Evolutionary conservation across 92 coral and sea anemone species (phyloP), one percentile per base, ranked within the genome.

Genomic region (Siderastrea siderea): DNA sequence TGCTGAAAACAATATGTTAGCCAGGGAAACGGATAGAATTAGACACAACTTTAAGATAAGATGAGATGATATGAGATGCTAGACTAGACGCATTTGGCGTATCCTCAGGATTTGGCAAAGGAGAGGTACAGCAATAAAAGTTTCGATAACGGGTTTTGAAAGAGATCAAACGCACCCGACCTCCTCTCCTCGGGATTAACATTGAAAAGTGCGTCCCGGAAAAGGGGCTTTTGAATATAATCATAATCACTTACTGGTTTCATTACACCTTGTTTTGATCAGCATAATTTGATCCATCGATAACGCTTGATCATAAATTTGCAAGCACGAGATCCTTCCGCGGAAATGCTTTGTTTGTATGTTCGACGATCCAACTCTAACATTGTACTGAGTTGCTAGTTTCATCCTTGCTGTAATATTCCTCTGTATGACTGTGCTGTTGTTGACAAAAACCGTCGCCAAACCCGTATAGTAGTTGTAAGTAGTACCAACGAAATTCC

Each of bases 401-500:
- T 85, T 48, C 71, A 90, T 90, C 52, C 85, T 87, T 74, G 75
- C 76, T 63, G 48, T 38, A 15, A 90, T 85, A 26, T 49, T 55
- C 19, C 81, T 71, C 26, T 78, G 82, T 64, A 79, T 70, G 3
- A 90, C 93, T 63, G 83, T 80, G 1, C 67, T 90, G 50, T 88
- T 87, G 47, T 90, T 79, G 73, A 84, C 89, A 77, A 87, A 90
- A 26, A 90, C 79, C 43, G 83, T 71, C 19, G 86, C 93, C 43
- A 85, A 55, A 5, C 93, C 90, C 17, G 93, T 90, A n/a, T 66
- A 59, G 78, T 79, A 76, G 67, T 90, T 90, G 49, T 84, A 90
- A 45, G 90, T 71, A 1, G 90, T 83, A 14, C 93, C 93, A 43
- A 90, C 75, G 38, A 78, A 87, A 81, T 90, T 90, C 93, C 93